phyloP scores from a whole-genome alignment of 1,140 invertebrate species.

The Helicoverpa armigera region DNA sequence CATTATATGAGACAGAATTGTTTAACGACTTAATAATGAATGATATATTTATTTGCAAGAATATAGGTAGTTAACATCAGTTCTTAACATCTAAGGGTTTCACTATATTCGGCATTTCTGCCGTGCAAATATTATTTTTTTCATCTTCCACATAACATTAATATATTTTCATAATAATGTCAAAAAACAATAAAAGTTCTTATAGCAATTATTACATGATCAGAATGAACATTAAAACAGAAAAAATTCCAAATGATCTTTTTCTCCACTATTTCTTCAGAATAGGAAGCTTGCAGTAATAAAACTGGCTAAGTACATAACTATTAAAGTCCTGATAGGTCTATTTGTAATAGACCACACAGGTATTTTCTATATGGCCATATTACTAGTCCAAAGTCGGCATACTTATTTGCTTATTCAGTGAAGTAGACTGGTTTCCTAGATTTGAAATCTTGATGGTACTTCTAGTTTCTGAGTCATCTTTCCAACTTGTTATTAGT shows the following conservation, averaged over 20 bases:
- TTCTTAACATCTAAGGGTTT: too few species aligned
- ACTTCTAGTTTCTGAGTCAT: background rate
- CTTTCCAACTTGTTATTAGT: background rate
- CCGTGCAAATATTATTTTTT: too few species aligned
- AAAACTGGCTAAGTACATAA: background rate
- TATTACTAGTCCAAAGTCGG: background rate
- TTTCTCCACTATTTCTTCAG: background rate
- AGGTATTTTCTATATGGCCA: slow-evolving; percentile 1
- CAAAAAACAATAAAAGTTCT: too few species aligned
- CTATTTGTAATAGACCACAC: slow-evolving; percentile 9
- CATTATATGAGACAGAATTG: too few species aligned
- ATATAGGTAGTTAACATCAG: too few species aligned
- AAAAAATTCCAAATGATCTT: background rate
- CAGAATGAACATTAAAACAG: too few species aligned
- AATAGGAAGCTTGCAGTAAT: background rate
- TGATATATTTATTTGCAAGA: too few species aligned
- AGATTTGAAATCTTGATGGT: background rate
- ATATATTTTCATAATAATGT: too few species aligned
- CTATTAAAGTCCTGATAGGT: background rate
- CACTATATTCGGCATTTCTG: too few species aligned
- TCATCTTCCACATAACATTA: too few species aligned
- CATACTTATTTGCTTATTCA: background rate
- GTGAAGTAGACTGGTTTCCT: background rate
- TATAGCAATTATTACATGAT: too few species aligned
- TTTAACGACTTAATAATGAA: too few species aligned